Base-by-base conservation (phyloP, 2,888 invertebrate species). In the Melinaea menophilus region DNA sequence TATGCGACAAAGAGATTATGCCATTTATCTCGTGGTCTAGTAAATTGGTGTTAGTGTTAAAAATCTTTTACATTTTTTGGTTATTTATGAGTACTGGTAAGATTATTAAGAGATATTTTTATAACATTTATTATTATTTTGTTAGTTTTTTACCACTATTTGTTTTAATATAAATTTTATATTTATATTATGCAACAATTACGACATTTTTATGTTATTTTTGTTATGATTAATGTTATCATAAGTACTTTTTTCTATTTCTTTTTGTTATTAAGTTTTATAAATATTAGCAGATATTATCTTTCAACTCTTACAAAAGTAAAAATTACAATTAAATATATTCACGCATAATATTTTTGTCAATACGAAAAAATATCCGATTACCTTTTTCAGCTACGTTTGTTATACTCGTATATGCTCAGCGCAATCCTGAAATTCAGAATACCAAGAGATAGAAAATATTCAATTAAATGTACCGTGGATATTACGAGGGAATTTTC, bases 1-100 rank as follows among this genome's bases (percentile, higher is more conserved):
- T 80, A 79, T 74, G 75, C 81, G 85, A 85, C 87, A 86, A 85
- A 85, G 77, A 82, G 85, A 87, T 87, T 87, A 84, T 80, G 70
- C 79, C 80, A 85, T 87, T 82, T 84, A 84, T 87, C 85, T 85
- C 79, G 68, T 73, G 74, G 75, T 71, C 78, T 73, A 74, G 75
- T 73, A 78, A 78, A 79, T 79, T 82, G 78, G 74, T 75, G 75
- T 72, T 73, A 72, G 75, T 75, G 76, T 77, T 79, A 76, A 71
- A 71, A 70, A 69, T 66, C 68, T 70, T 69, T 69, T 69, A 67
- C n/a, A 71, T 73, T 73, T 71, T 73, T 71, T 71, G 68, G 64
- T 65, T 64, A 41, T 65, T 63, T 56, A 58, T 56, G 60, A n/a
- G n/a, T 62, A 11, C 58, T 55, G 55, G 33, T 58, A 37, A 9